Percentiles rank a stretch among this genome's conserved stretches.
Conservation (phyloP, 1,140 invertebrate species). For the Drosophila parabipectinata region DNA sequence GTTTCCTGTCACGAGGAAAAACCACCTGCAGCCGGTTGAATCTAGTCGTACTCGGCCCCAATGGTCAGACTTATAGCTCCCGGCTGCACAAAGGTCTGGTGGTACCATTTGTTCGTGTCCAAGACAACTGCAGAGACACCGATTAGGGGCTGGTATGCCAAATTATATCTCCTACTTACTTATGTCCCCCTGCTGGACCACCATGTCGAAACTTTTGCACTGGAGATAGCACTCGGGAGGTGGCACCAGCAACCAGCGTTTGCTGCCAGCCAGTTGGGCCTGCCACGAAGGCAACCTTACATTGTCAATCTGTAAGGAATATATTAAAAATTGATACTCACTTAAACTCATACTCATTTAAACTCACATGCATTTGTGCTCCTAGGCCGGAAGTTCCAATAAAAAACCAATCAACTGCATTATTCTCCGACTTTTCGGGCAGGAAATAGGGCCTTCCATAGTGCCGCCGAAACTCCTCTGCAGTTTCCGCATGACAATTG, state of each 20-base stretch:
- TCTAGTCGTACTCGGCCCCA: constrained; percentile 96
- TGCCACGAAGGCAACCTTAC: constrained; percentile 97
- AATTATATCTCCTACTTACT: constrained; percentile 86
- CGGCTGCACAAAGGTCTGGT: constrained; percentile 93
- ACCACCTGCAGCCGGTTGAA: constrained; percentile 24
- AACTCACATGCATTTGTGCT: constrained; percentile 95
- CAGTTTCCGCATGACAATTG: constrained; percentile 93
- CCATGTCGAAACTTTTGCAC: constrained; percentile 89
- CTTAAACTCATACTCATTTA: no score
- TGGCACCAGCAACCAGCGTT: constrained; percentile 94
- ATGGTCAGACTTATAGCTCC: constrained; percentile 97
- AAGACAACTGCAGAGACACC: constrained; percentile 90
- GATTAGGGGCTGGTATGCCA: background rate
- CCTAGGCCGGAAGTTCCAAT: constrained; percentile 97
- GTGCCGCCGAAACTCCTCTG: constrained; percentile 90
- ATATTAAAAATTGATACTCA: no score
- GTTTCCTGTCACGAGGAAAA: constrained; percentile 59
- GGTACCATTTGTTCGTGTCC: constrained; percentile 98
- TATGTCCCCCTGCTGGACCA: constrained; percentile 94
- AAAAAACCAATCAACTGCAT: constrained; percentile 97
- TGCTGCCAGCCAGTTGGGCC: constrained; percentile 93
- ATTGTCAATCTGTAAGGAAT: constrained; percentile 91
- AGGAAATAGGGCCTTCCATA: constrained; percentile 95
- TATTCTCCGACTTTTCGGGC: constrained; percentile 91
- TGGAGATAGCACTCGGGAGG: constrained; percentile 93